Evolutionary conservation across 2,888 invertebrate genomes (phyloP), one percentile per base, ranked within the genome.

Genomic region (Oligia fasciuncula): DNA sequence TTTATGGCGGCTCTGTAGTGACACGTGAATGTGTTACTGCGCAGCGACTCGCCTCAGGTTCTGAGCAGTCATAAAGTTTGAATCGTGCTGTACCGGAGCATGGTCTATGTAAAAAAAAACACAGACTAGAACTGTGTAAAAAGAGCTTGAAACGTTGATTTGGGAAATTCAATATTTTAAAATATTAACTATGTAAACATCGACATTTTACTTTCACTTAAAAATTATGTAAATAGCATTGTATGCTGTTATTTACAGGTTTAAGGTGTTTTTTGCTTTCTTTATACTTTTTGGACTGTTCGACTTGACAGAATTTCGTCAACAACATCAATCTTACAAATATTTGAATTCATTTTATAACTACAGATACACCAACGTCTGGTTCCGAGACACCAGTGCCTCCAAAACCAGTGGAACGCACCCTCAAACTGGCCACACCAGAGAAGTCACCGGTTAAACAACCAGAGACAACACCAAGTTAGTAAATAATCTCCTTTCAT

Each of bases 401-500:
- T 14, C 71, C 85, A 0, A 95, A 94, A 76, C 89, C 86, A 23
- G 92, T 91, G 0, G 96, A 95, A 69, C 93, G 96, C 2, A 93
- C 95, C 4, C 95, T 94, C 40, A 97, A 96, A 79, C 92, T 96
- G 57, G 92, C 92, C 43, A 95, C 95, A 0, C 96, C 96, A 0
- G 95, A 95, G 80, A 95, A 94, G 67, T 96, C 96, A 0, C 96
- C 96, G 0, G 87, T 89, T 35, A 96, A 96, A 81, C 92, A 90
- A 23, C 87, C 88, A 3, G 95, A 94, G 77, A 90, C 89, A 19
- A 79, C 91, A 5, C 84, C 93, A 81, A 90, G 94, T 94, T 86
- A 91, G 89, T 81, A 81, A 79, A 57, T 1, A 72, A 67, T 4
- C 57, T 73, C 63, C 35, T 77, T 73, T 63, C 66, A 57, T 65